A percentile compares a stretch with the other conserved stretches of the same genome.
Evolutionary conservation across 1,140 invertebrate species (phyloP).

Genomic region (Mizuhopecten yessoensis): DNA sequence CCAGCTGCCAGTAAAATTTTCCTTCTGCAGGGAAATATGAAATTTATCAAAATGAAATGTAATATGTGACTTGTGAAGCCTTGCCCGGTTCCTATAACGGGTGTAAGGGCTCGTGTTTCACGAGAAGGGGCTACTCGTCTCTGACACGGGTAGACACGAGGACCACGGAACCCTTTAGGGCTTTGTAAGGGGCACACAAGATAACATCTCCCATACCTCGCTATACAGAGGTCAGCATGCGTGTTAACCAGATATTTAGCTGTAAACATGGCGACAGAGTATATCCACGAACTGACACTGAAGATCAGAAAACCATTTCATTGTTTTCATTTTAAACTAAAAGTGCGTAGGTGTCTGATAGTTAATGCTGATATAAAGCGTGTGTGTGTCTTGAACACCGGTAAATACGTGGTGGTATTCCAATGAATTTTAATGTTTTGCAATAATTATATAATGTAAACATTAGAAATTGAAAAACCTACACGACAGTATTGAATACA

Average conservation of each 20-base stretch:
- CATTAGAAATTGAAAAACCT: background rate
- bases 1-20: background rate
- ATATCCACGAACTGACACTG: background rate
- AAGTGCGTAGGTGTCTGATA: background rate
- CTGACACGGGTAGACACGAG: conserved; percentile 23
- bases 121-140: background rate
- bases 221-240: background rate
- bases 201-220: conserved; percentile 9
- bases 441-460: background rate
- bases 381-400: background rate
- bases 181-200: conserved; percentile 14
- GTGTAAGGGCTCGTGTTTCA: conserved; percentile 27
- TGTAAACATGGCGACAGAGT: background rate
- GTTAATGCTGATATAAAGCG: too few relatives aligned
- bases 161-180: background rate
- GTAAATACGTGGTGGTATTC: background rate
- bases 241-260: conserved; percentile 1
- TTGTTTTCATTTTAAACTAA: background rate
- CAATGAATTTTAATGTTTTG: background rate
- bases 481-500: background rate
- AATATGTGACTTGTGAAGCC: background rate
- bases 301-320: background rate
- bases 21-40: conserved; percentile 13
- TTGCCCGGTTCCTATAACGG: conserved; percentile 16
- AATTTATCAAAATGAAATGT: conserved; percentile 40